Base-by-base conservation (phyloP, 1,140 invertebrate genomes). In the Polypedilum vanderplanki region DNA sequence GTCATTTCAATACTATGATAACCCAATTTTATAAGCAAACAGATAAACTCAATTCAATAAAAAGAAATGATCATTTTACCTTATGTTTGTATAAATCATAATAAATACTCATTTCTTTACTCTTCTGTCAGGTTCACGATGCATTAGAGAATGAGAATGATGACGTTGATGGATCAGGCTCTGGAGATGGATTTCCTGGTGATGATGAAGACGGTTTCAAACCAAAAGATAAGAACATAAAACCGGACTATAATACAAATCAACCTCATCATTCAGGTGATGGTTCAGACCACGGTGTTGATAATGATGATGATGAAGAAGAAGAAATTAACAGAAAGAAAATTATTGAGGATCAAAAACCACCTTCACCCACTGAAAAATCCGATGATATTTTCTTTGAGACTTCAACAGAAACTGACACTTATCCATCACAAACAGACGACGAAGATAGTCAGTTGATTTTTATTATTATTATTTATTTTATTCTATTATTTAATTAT, bases 261-360 rank as follows among this genome's bases (percentile, higher is more conserved):
- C 17, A 57, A n/a, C 46, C 17, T 9, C 65, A 70, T 70, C 65
- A 70, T 70, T 70, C 65, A 70, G 65, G 65, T 70, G 65, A 70
- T 70, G 65, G 65, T 20, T 70, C 65, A 22, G 20, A 20, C 8
- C 65, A 18, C 20, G 8, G 20, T 2, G 18, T 20, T 22, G 20
- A 70, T 70, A 18, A 20, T 10, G 17, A n/a, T 10, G 65, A 70
- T 70, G 65, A 70, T 70, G 20, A 18, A 20, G 17, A 9, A 7
- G 65, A 70, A 7, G 65, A 70, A 18, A 57, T 57, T 17, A 12
- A 57, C 10, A 57, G 46, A 57, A 17, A 57, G 46, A 70, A 70
- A 20, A 10, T 20, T 70, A n/a, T 18, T 70, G 20, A 20, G 17
- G 20, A 70, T 70, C 65, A 70, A 18, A 70, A 70, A 22, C 65